Evolutionary conservation across 2,113 vertebrate genomes (phyloP).

Genomic region (Pholis gunnellus): DNA sequence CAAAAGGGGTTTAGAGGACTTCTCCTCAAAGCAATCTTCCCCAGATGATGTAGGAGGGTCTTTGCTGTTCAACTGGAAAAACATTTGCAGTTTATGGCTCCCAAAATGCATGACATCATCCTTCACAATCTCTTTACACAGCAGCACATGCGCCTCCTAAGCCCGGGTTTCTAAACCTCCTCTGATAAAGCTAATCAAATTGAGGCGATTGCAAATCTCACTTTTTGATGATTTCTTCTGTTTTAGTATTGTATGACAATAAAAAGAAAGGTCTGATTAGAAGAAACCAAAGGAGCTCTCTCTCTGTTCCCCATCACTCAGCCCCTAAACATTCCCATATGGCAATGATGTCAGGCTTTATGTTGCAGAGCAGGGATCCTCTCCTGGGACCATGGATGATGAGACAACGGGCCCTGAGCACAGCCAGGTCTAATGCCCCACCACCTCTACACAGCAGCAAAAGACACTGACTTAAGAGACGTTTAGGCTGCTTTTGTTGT

Average conservation of each 20-base stretch:
- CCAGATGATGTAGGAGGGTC: conserved; percentile 37
- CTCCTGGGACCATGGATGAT: conserved; percentile 12
- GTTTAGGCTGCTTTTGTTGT: not conserved
- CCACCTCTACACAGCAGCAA: not conserved
- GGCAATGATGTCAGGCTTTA: conserved; percentile 54
- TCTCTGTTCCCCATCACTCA: not conserved
- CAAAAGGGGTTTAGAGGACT: conserved; percentile 1
- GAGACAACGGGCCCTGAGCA: too few species aligned
- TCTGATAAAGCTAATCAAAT: conserved; percentile 1
- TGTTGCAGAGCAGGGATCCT: conserved; percentile 22
- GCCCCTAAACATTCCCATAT: conserved; percentile 65
- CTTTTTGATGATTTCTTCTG: not conserved
- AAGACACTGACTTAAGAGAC: not conserved
- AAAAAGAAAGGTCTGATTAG: not conserved
- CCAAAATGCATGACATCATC: conserved; percentile 59
- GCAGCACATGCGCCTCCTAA: not conserved
- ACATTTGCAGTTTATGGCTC: conserved; percentile 56
- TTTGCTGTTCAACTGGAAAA: conserved; percentile 40
- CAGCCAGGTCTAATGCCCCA: not conserved
- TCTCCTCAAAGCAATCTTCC: not conserved
- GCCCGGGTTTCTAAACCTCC: conserved; percentile 3
- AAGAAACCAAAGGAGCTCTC: conserved; percentile 2
- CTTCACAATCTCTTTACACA: conserved; percentile 7
- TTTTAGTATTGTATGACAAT: not conserved
- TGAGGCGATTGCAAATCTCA: not conserved